A percentile compares a stretch with the other conserved stretches of the same genome.
These are phyloP conservation scores for Drosophila pandora DNA, from an alignment of 1,140 invertebrate species.

Conservation along the genomic window DNA sequence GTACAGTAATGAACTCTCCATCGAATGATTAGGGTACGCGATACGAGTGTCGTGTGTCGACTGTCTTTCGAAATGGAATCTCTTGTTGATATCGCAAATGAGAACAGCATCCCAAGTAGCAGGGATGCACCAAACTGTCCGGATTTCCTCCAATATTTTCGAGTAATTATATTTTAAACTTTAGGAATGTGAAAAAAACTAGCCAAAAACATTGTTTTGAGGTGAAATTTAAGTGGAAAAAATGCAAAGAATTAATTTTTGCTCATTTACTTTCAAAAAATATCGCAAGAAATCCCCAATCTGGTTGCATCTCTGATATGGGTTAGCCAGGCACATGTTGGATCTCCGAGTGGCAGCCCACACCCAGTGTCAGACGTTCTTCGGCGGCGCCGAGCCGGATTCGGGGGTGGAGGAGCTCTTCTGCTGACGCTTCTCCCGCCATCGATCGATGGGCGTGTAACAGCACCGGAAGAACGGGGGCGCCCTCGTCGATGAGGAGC, in stretches of 20 bases:
- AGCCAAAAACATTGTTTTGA: not conserved
- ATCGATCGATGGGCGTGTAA: constrained; percentile 80
- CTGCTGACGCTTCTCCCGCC: constrained; percentile 73
- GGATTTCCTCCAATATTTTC: constrained; percentile 1
- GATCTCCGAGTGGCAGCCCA: constrained; percentile 31
- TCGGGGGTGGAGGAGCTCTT: constrained; percentile 22
- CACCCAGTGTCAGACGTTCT: constrained; percentile 73
- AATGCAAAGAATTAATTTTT: not conserved
- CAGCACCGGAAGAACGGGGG: constrained; percentile 81
- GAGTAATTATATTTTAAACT: not conserved
- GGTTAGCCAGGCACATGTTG: constrained; percentile 58
- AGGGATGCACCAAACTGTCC: constrained; percentile 32
- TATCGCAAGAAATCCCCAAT: not conserved
- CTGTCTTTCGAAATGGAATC: constrained; percentile 77
- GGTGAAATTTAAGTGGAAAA: not conserved
- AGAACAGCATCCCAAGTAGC: constrained; percentile 64
- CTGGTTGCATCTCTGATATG: constrained; percentile 28
- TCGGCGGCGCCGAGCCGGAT: constrained; percentile 20
- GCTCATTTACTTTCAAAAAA: not conserved
- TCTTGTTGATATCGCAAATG: constrained; percentile 83
- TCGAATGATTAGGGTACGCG: constrained; percentile 40
- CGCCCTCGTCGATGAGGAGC: constrained; percentile 37
- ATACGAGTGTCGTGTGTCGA: constrained; percentile 47
- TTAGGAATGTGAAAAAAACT: not conserved
- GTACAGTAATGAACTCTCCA: constrained; percentile 42